Base-by-base conservation (phyloP, 2,113 vertebrate genomes). In the Cryptotis parvus region DNA sequence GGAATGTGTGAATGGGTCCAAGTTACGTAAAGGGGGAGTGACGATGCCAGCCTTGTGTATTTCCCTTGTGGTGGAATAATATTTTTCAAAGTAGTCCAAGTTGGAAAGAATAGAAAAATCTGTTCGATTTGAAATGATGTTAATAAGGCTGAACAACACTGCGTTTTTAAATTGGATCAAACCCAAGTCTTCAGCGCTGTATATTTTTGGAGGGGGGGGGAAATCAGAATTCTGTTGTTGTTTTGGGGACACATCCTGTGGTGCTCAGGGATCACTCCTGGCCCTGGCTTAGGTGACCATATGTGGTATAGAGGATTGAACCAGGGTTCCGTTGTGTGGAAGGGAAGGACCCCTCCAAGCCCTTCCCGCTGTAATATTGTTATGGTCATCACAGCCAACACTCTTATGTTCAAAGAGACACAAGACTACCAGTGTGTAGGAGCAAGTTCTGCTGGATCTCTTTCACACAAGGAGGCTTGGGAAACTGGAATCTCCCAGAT, bases 71-170 rank as follows among this genome's bases (percentile, higher is more conserved):
- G 78, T 68, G n/a, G 20, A 70, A 84, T 41, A n/a, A 84, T 87
- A 92, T 66, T n/a, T 35, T 84, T 75, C 39, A 45, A 90, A 81
- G 69, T 61, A 24, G 49, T 76, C 31, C 88, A 82, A 58, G 61
- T 14, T 74, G 76, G 39, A 90, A 45, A 33, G 74, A 70, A 82
- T 66, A 83, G 86, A 86, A 35, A n/a, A 61, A 33, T 78, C 52
- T 69, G 79, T 73, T 83, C 82, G 22, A 41, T 78, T 78, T 55
- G 74, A 87, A 87, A 92, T 65, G 29, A 84, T 77, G 84, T 33
- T 78, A 84, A 52, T 29, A 87, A 75, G 58, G 14, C 87, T 92
- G 22, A 65, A 92, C 84, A 77, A 83, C 68, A 65, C 26, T 87
- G 58, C 82, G 58, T 37, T 90, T 94, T 88, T 68, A 75, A 65